These are phyloP conservation scores for Aplidium turbinatum DNA, from an alignment of 23 tunicate genomes.

Conservation along the genomic window DNA sequence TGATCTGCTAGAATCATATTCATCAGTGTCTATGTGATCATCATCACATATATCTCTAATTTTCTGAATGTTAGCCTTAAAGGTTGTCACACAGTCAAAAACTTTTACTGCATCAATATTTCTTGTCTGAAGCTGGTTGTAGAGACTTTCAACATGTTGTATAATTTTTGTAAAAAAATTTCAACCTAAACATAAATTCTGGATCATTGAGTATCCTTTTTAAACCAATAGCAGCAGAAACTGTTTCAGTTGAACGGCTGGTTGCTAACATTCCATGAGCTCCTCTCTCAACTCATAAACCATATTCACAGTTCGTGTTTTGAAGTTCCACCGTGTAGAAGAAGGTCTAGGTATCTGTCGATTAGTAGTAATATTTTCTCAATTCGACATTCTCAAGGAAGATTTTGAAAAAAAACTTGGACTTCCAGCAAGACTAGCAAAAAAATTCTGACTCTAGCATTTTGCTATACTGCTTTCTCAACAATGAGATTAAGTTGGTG, in stretches of 20 bases:
- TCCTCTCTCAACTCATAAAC: neutral
- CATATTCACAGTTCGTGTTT: neutral
- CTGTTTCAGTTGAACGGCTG: neutral
- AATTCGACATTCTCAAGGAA: neutral
- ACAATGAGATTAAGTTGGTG: constrained; percentile 4
- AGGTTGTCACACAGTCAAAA: neutral
- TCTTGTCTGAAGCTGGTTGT: neutral
- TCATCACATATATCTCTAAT: neutral
- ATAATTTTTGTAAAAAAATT: constrained; percentile 1
- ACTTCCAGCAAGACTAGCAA: neutral
- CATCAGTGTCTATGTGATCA: too few species aligned
- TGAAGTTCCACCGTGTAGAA: constrained; percentile 31
- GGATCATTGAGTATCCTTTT: neutral
- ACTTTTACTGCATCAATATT: neutral
- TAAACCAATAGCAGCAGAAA: neutral
- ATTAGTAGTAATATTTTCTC: neutral
- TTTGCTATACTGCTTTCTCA: constrained; percentile 5
- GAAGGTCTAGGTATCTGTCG: constrained; percentile 17
- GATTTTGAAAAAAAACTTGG: constrained; percentile 23
- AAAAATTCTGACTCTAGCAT: neutral
- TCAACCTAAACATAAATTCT: neutral
- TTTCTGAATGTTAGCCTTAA: neutral
- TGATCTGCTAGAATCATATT: neutral
- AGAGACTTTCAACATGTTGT: neutral
- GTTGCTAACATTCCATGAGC: neutral